Percentiles rank a stretch among this genome's conserved stretches.
Evolutionary conservation across 1,140 invertebrate genomes (phyloP).

Genomic region (Chymomyza costata): DNA sequence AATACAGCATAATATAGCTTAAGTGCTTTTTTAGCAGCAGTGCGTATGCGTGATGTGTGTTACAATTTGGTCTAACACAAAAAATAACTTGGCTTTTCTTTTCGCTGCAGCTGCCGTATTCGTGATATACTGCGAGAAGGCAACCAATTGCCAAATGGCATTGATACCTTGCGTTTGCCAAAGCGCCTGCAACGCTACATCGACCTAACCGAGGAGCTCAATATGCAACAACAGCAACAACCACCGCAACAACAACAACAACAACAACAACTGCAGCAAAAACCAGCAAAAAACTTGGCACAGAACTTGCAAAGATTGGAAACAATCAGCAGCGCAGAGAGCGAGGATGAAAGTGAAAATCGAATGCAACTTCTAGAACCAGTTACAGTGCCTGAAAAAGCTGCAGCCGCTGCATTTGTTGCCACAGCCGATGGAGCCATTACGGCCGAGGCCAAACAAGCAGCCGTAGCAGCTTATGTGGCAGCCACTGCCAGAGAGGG

Average conservation of each 20-base stretch:
- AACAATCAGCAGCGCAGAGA: slow-evolving; percentile 48
- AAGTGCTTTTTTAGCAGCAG: not conserved
- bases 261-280: not conserved
- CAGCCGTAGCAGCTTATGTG: slow-evolving; percentile 43
- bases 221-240: slow-evolving; percentile 23
- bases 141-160: slow-evolving; percentile 84
- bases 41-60: no score
- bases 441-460: slow-evolving; percentile 45
- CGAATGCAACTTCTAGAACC: slow-evolving; percentile 46
- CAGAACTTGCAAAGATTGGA: slow-evolving; percentile 35
- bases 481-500: slow-evolving; percentile 12
- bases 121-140: slow-evolving; percentile 81
- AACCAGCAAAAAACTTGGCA: slow-evolving; percentile 13
- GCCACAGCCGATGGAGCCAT: slow-evolving; percentile 37
- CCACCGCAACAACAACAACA: slow-evolving; percentile 13
- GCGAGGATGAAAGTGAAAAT: slow-evolving; percentile 57
- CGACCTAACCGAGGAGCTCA: slow-evolving; percentile 82
- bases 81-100: slow-evolving; percentile 2
- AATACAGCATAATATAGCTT: not conserved
- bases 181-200: slow-evolving; percentile 81
- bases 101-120: slow-evolving; percentile 78
- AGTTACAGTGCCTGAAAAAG: slow-evolving; percentile 57
- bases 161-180: slow-evolving; percentile 81
- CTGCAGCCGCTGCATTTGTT: slow-evolving; percentile 51
- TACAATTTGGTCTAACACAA: not conserved